Evolutionary conservation across 2,888 invertebrate species (phyloP).

Genomic region (Ectemnius cavifrons): DNA sequence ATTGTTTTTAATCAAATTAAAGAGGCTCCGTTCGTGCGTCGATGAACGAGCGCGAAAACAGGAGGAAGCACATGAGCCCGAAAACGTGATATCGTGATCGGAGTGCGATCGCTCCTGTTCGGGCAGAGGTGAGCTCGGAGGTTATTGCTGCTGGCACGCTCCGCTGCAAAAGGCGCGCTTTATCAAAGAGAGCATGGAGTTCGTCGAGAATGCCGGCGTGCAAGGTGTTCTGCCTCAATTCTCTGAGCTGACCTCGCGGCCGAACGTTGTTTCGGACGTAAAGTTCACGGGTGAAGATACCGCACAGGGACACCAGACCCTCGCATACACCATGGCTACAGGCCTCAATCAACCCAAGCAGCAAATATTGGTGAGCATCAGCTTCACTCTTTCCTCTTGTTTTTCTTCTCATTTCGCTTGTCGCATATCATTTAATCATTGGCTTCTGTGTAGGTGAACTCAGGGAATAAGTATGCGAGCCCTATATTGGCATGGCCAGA

Average conservation of each 20-base stretch:
- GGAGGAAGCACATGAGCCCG: constrained; percentile 32
- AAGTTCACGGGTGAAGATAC: constrained; percentile 59
- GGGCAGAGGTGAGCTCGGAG: constrained; percentile 39
- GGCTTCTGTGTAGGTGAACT: constrained; percentile 61
- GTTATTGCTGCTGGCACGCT: constrained; percentile 49
- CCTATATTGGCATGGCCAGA: constrained; percentile 72
- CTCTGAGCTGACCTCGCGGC: constrained; percentile 69
- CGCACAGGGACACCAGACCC: constrained; percentile 59
- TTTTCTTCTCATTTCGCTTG: background rate
- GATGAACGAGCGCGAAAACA: constrained; percentile 15
- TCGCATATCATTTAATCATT: background rate
- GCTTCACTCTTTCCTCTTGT: background rate
- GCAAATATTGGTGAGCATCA: constrained; percentile 57
- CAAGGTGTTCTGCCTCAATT: constrained; percentile 73
- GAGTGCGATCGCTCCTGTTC: constrained; percentile 14
- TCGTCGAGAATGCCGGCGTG: constrained; percentile 64
- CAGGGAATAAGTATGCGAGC: constrained; percentile 69
- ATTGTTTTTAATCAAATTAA: constrained; percentile 4
- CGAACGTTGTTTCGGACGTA: constrained; percentile 57
- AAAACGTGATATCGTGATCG: constrained; percentile 23
- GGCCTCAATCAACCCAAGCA: constrained; percentile 66
- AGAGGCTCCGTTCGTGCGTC: background rate
- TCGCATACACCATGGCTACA: constrained; percentile 68
- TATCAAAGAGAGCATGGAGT: constrained; percentile 66
- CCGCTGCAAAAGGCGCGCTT: constrained; percentile 28